Base-by-base conservation (phyloP, 2,797 vertebrate genomes). In the Acestrorhynchus altus region DNA sequence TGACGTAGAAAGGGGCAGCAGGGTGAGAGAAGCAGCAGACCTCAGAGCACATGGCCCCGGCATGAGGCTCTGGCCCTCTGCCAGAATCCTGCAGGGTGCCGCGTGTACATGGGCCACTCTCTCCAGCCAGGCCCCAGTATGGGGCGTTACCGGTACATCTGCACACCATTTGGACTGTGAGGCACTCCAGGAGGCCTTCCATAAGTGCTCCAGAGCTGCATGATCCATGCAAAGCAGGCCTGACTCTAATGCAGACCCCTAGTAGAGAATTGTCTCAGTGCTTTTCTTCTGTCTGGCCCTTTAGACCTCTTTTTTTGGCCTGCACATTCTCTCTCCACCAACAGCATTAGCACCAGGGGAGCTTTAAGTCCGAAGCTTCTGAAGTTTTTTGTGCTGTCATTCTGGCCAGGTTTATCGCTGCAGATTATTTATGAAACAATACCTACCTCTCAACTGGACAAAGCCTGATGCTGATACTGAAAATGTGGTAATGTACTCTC, bases 31-130 rank as follows among this genome's bases (percentile, higher is more conserved):
- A 66, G 76, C 51, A 83, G 80, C 81, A 83, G 84, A 83, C 72
- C 83, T 79, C 22, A 0, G 49, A 84, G 78, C 86, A 87, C 84
- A 87, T 83, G 84, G 80, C 26, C 83, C 39, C 82, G 49, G 78
- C 72, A 20, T 77, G 80, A 81, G 61, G 16, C 1, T 4, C 9
- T 82, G 85, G 82, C 56, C 4, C 66, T 60, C 31, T 12, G 75
- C 76, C 83, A 83, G 65, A 52, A 52, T 67, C 83, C 77, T 56
- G 31, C 66, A 10, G 28, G 2, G 40, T 35, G 46, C 18, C 20
- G 64, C 12, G 18, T 73, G 68, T 67, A 74, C 68, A 69, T 64
- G 52, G 68, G 72, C 72, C 78, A 68, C 52, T 72, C 22, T 20
- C 59, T 79, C 73, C 61, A 57, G 61, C 70, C 65, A 57, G 66